Evolutionary conservation across 2,797 vertebrate genomes (phyloP).

Genomic region (Cirrhinus mrigala): DNA sequence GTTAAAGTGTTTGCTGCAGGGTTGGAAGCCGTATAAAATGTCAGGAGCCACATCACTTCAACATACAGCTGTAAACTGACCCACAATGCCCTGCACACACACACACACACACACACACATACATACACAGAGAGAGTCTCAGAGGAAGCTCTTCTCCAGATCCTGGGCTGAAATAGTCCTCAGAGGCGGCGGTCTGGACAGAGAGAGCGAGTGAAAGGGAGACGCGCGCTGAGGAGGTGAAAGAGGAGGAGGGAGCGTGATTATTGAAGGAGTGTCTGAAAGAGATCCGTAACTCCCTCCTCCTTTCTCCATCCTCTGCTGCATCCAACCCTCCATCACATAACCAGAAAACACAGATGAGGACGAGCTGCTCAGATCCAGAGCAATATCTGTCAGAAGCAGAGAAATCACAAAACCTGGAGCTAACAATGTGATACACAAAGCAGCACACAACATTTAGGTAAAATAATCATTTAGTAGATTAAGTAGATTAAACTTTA

Average conservation of each 20-base stretch:
- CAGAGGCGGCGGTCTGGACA: constrained; percentile 70
- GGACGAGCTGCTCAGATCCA: constrained; percentile 70
- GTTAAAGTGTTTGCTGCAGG: constrained; percentile 1
- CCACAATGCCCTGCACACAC: background rate
- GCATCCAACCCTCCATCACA: constrained; percentile 42
- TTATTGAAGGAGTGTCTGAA: constrained; percentile 84
- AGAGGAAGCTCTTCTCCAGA: constrained; percentile 79
- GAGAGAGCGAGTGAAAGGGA: constrained; percentile 80
- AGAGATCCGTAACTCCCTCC: constrained; percentile 78
- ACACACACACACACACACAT: constrained; percentile 3
- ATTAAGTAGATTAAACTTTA: background rate
- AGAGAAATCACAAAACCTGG: background rate
- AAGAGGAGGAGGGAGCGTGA: constrained; percentile 83
- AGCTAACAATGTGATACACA: too few species aligned
- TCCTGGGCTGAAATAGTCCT: constrained; percentile 81
- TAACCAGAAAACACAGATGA: constrained; percentile 70
- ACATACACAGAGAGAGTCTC: constrained; percentile 9
- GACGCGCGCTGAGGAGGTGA: constrained; percentile 78
- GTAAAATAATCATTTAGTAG: background rate
- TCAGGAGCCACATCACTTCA: background rate
- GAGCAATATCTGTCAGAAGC: constrained; percentile 67
- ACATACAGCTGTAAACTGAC: constrained; percentile 5
- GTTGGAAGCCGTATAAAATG: background rate
- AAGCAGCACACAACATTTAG: background rate
- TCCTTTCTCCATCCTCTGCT: constrained; percentile 63